Conservation (phyloP, 2,888 invertebrate genomes). For the Drosophila anomalata region DNA sequence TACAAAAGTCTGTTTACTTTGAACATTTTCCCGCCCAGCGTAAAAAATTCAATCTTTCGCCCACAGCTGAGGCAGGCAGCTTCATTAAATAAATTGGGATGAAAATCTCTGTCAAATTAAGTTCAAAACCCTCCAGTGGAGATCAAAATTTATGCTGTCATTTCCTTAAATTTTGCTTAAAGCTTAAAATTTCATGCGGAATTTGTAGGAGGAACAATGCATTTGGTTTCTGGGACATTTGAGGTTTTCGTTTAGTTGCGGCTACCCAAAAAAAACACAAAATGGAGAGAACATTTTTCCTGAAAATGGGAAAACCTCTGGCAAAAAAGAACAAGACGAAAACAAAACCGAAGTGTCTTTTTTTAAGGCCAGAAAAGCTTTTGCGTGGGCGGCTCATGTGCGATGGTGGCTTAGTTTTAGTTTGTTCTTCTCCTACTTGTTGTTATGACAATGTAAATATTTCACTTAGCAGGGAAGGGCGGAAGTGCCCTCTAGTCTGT, state of each 20-base stretch:
- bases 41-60: constrained; percentile 16
- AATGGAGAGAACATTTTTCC: constrained; percentile 1
- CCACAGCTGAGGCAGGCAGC: constrained; percentile 3
- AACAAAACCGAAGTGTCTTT: constrained; percentile 12
- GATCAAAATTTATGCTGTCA: constrained; percentile 22
- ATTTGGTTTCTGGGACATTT: constrained; percentile 24
- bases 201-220: constrained; percentile 14
- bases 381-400: constrained; percentile 26
- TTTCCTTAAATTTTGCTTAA: constrained; percentile 47
- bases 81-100: constrained; percentile 41
- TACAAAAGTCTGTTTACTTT: constrained; percentile 16
- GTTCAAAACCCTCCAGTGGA: constrained; percentile 6
- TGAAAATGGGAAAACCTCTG: constrained; percentile 16
- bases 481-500: constrained; percentile 43
- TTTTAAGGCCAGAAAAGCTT: constrained; percentile 10
- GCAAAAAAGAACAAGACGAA: constrained; percentile 2
- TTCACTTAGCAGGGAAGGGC: constrained; percentile 54
- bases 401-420: constrained; percentile 36
- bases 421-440: constrained; percentile 15
- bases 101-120: constrained; percentile 40
- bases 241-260: constrained; percentile 17
- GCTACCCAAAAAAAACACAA: constrained; percentile 10
- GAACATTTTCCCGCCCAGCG: constrained; percentile 11
- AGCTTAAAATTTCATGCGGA: constrained; percentile 26
- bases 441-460: constrained; percentile 53